Base-by-base conservation (phyloP, 2,113 vertebrate species). In the Lonchura striata region DNA sequence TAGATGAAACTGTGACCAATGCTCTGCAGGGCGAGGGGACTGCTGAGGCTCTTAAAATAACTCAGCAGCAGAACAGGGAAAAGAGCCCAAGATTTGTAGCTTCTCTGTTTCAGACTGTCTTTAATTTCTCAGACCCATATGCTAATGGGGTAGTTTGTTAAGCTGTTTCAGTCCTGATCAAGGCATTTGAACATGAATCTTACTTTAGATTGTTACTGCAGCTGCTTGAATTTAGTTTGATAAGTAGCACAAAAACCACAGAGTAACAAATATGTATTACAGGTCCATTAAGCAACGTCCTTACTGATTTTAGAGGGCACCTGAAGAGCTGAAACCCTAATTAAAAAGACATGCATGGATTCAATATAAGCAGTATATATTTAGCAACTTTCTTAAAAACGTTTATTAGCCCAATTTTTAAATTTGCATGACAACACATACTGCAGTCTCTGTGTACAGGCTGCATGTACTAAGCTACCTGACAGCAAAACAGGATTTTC, bases 181-280 rank as follows among this genome's bases (percentile, higher is more conserved):
- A 49, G 81, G 44, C 13, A 61, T 8, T 1, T 63, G 28, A 84
- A 54, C 13, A n/a, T 0, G 0, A 35, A 47, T 52, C 19, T 87
- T 65, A n/a, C 22, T 86, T 60, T 31, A 82, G 16, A 71, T 31
- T 22, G 25, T 52, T 60, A 25, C 44, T 82, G 61, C 56, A 79
- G 33, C 18, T 42, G 15, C 42, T 75, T 81, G 74, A 87, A 86
- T 47, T 52, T 86, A 78, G 37, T 37, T 63, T 8, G 7, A 14
- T 17, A 81, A 81, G 41, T 27, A 27, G 30, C 30, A n/a, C 1
- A 2, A 79, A 79, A 69, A 82, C 44, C 33, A 80, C 4, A 15
- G 19, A 54, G n/a, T 27, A 85, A 59, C 15, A 90, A 35, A 77
- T 81, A 31, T 9, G 8, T 30, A 44, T 39, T 50, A 44, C 11